Base-by-base conservation (phyloP, 2,113 vertebrate species). In the Picathartes gymnocephalus region DNA sequence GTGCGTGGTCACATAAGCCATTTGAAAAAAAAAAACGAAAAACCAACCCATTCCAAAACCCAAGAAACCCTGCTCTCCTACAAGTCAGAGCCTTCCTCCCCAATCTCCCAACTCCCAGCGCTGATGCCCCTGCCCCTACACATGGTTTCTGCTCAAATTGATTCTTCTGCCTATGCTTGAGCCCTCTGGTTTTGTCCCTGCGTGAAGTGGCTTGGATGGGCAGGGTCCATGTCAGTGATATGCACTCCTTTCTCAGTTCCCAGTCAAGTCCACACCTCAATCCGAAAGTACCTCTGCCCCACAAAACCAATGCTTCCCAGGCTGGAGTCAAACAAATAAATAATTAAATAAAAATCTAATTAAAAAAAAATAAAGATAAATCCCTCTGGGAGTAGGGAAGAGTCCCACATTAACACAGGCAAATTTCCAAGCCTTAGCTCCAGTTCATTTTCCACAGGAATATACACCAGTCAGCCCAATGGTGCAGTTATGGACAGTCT, bases 331-430 rank as follows among this genome's bases (percentile, higher is more conserved):
- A 93, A 44, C 76, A 91, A 97, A 97, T 97, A 96, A 95, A 97
- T 92, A 95, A 92, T 97, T 96, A 97, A 90, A 96, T 97, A 91
- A 94, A 95, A 93, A 90, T 80, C 76, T 92, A 93, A 76, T 77
- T 40, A 0, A 51, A 66, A 85, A 76, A 79, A 90, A 79, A 81
- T 24, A 57, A 72, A 79, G 61, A 78, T 47, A 71, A 51, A 86
- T 62, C 39, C 62, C 68, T 82, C 68, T 68, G 81, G 56, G 73
- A 81, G 22, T 28, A 93, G 58, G 42, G 39, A 93, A 58, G 82
- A 89, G 48, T 73, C 84, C 86, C 91, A 81, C 54, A 72, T 84
- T 82, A 92, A 92, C 30, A 94, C 47, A 86, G 64, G 65, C 51
- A 90, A 78, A 83, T 60, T 39, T 39, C 95, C 82, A 93, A 84